Evolutionary conservation across 1,140 invertebrate genomes (phyloP).

Genomic region (Cephus cinctus): DNA sequence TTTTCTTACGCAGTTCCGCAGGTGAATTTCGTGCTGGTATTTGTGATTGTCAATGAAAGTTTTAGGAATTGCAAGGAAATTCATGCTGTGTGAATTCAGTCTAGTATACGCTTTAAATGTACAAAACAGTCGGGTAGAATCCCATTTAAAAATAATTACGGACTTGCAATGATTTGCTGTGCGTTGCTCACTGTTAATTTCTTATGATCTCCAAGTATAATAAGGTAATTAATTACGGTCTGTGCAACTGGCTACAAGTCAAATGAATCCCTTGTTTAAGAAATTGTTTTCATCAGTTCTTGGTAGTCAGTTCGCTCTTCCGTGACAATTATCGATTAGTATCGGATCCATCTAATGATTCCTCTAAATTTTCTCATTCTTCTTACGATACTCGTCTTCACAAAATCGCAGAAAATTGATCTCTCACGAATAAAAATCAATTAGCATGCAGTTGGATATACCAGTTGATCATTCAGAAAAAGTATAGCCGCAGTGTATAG

Average conservation of each 20-base stretch:
- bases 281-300: too few species aligned
- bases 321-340: too few species aligned
- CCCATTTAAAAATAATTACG: constrained; percentile 57
- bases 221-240: constrained; percentile 44
- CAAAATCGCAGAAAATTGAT: too few species aligned
- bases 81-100: neutral
- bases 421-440: too few species aligned
- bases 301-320: too few species aligned
- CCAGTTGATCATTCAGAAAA: too few species aligned
- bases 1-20: too few species aligned
- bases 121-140: constrained; percentile 31
- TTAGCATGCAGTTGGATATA: too few species aligned
- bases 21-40: too few species aligned
- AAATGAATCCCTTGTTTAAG: neutral
- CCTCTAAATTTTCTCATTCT: neutral
- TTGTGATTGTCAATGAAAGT: too few species aligned
- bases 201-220: constrained; percentile 56
- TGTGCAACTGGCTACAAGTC: constrained; percentile 38
- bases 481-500: too few species aligned
- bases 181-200: constrained; percentile 55
- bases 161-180: constrained; percentile 49
- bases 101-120: constrained; percentile 19
- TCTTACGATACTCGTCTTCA: neutral
- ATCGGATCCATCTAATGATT: too few species aligned
- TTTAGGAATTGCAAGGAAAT: neutral